Conservation (phyloP, 2,113 vertebrate species). For the Eleginops maclovinus region DNA sequence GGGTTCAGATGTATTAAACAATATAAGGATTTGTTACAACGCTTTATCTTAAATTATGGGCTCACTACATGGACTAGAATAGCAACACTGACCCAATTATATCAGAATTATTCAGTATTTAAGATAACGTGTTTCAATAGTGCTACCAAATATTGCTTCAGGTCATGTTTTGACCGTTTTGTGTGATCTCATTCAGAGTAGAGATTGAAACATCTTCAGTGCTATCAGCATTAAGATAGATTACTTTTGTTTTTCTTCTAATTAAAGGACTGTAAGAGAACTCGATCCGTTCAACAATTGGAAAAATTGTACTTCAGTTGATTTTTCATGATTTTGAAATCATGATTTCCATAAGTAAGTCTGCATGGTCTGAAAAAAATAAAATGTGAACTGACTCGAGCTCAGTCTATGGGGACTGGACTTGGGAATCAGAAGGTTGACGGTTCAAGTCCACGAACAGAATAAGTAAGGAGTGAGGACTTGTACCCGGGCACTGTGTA, state of each 20-base stretch:
- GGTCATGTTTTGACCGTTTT: background rate
- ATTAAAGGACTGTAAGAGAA: background rate
- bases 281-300: background rate
- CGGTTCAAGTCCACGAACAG: too few species aligned
- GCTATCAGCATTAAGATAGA: background rate
- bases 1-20: background rate
- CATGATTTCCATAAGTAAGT: background rate
- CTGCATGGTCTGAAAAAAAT: background rate
- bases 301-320: background rate
- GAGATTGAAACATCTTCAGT: constrained; percentile 14
- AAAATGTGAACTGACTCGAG: background rate
- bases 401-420: too few species aligned
- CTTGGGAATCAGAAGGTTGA: too few species aligned
- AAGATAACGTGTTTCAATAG: background rate
- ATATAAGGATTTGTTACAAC: background rate
- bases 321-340: background rate
- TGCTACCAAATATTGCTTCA: constrained; percentile 7
- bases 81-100: background rate
- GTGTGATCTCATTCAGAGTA: background rate
- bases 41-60: background rate
- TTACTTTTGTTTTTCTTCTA: too few species aligned
- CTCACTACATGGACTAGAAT: background rate
- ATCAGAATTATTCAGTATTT: background rate
- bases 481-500: too few species aligned
- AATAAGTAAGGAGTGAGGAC: too few species aligned